Evolutionary conservation across 2,888 invertebrate species (phyloP).

Genomic region (Prenolepis imparis): DNA sequence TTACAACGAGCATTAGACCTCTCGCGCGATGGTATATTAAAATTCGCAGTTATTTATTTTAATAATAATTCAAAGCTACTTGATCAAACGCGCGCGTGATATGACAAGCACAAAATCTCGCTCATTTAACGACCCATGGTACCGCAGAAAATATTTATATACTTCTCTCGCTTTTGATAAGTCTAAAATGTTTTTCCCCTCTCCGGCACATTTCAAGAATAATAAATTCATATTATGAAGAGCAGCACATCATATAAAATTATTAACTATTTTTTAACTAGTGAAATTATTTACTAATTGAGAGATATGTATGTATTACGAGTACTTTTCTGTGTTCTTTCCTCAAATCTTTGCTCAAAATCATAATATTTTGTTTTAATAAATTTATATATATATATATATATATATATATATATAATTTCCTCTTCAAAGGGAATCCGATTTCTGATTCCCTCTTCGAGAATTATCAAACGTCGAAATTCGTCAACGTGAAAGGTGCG

Average conservation of each 20-base stretch:
- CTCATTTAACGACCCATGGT: not conserved
- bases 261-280: not conserved
- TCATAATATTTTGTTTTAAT: not conserved
- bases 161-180: not conserved
- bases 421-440: not conserved
- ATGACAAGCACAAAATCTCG: not conserved
- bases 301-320: not conserved
- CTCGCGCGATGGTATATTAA: not conserved
- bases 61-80: slow-evolving; percentile 17
- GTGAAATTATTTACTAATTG: not conserved
- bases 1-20: not conserved
- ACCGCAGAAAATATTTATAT: not conserved
- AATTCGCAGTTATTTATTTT: slow-evolving; percentile 23
- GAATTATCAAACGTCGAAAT: not conserved
- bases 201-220: not conserved
- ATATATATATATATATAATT: no score
- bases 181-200: not conserved
- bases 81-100: not conserved
- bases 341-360: no score
- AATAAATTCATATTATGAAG: slow-evolving; percentile 1
- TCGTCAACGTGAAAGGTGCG: not conserved
- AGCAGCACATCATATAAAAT: not conserved
- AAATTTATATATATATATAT: no score
- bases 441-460: not conserved
- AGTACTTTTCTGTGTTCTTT: not conserved